phyloP scores from a whole-genome alignment of 2,888 invertebrate species.

The Eupithecia dodoneata region DNA sequence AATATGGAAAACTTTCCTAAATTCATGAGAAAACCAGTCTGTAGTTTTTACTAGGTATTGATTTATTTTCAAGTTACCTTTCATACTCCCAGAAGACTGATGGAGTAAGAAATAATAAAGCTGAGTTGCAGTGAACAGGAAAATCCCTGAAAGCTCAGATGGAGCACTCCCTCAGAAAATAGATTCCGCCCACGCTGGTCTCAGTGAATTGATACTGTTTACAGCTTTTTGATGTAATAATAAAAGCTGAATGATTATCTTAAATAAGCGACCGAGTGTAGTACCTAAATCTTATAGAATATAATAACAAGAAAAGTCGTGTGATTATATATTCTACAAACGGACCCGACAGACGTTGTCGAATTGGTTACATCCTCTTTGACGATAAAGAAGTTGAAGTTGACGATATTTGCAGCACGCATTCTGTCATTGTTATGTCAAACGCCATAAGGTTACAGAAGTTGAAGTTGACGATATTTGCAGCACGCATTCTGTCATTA shows the following conservation, averaged over 20 bases:
- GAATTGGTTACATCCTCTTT: too few species aligned
- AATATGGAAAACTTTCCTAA: too few species aligned
- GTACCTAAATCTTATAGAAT: background rate
- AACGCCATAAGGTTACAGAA: too few species aligned
- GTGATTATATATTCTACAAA: too few species aligned
- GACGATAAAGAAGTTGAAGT: too few species aligned
- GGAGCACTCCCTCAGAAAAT: conserved; percentile 34
- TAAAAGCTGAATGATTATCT: conserved; percentile 1
- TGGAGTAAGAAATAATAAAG: conserved; percentile 36
- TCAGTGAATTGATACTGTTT: conserved; percentile 33
- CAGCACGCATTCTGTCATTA: too few species aligned
- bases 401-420: too few species aligned
- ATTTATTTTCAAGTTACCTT: conserved; percentile 18
- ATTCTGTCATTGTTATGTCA: too few species aligned
- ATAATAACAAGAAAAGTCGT: background rate
- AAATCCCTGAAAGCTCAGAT: conserved; percentile 41
- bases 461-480: too few species aligned
- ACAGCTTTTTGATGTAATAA: conserved; percentile 15
- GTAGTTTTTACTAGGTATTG: background rate
- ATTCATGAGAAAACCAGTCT: background rate
- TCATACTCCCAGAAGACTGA: conserved; percentile 27
- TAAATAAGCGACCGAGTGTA: background rate
- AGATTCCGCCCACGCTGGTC: conserved; percentile 33
- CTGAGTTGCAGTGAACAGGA: conserved; percentile 36
- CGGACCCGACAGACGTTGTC: too few species aligned